These are phyloP conservation scores for Drosophila anomalata DNA, from an alignment of 2,888 invertebrate genomes.

Conservation along the genomic window DNA sequence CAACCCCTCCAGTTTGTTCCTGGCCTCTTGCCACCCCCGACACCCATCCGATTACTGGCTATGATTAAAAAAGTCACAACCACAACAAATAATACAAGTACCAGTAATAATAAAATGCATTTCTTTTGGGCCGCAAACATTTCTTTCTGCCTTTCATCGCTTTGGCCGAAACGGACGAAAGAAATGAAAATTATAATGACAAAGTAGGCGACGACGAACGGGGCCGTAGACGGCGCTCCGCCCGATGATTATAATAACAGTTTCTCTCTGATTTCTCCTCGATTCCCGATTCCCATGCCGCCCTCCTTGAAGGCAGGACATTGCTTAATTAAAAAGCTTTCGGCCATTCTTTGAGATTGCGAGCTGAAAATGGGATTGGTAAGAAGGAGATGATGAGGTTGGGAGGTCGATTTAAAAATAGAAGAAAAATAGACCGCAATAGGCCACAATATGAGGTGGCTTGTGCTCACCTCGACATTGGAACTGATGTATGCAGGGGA, in stretches of 20 bases:
- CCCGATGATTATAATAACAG: slow-evolving; percentile 73
- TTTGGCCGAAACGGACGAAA: slow-evolving; percentile 55
- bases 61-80: slow-evolving; percentile 51
- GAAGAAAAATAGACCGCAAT: neutral
- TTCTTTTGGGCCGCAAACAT: slow-evolving; percentile 49
- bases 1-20: neutral
- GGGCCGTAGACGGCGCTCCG: slow-evolving; percentile 10
- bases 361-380: slow-evolving; percentile 20
- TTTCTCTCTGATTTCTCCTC: slow-evolving; percentile 66
- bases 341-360: slow-evolving; percentile 37
- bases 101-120: slow-evolving; percentile 73
- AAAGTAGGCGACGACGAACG: slow-evolving; percentile 71
- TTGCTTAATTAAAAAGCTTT: slow-evolving; percentile 76
- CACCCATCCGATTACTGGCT: slow-evolving; percentile 2
- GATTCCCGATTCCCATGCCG: slow-evolving; percentile 49
- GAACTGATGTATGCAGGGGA: neutral
- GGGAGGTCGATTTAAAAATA: neutral
- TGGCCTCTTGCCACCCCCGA: neutral
- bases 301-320: slow-evolving; percentile 56
- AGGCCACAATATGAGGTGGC: neutral
- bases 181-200: slow-evolving; percentile 66
- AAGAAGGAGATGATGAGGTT: neutral
- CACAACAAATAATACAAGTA: slow-evolving; percentile 59
- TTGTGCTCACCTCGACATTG: neutral
- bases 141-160: slow-evolving; percentile 39